Base-by-base conservation (phyloP, 2,113 vertebrate species). In the Oncorhynchus mykiss region DNA sequence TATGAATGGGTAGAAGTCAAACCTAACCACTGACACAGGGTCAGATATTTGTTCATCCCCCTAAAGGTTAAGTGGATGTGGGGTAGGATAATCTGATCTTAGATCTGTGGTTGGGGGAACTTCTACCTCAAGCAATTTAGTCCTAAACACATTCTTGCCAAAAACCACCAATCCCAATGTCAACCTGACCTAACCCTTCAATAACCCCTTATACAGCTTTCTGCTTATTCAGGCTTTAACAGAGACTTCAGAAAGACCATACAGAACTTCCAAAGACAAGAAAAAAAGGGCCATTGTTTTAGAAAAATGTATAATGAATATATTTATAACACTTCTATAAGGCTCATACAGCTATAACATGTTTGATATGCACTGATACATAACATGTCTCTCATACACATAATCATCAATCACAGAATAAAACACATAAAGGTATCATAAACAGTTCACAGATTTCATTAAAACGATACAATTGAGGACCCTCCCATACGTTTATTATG, bases 331-430 rank as follows among this genome's bases (percentile, higher is more conserved):
- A 7, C 60, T 22, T 65, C 27, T 73, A 84, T 83, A 88, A 86
- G 86, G 91, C 86, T 88, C 80, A 81, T 76, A 88, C 78, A 88
- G 86, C 84, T n/a, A 62, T 90, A 91, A 79, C 80, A 81, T 85
- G 79, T 86, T 84, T 83, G 79, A 87, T 87, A 85, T 83, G 81
- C 81, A 79, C 81, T 78, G 81, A 24, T 75, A 71, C 86, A 85
- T 54, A 49, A 39, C 45, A 34, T 84, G 78, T 78, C 51, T 87
- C 70, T 79, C 74, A 67, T 65, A 87, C 77, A 87, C 78, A 87
- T 70, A 67, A 87, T 85, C 86, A 65, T 24, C 75, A 71, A 84
- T 86, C 83, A 91, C 84, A 88, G 87, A 87, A 45, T 45, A 45
- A 45, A 72, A 54, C 59, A 66, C 68, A 85, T 86, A 18, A 54